phyloP scores from a whole-genome alignment of 2,888 invertebrate species.

The Aporophyla nigra region DNA sequence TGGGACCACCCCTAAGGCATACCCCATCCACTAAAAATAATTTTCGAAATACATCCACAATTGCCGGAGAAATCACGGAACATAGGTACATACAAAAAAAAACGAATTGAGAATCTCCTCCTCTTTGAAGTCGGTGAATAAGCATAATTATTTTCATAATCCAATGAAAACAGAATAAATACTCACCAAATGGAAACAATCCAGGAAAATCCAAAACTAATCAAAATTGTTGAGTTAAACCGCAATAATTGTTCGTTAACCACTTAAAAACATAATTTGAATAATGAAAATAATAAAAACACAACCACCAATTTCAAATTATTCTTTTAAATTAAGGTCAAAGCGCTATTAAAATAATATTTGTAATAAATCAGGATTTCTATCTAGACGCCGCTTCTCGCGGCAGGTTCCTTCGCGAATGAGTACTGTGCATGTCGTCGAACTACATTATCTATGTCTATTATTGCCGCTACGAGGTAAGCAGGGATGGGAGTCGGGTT shows the following conservation, averaged over 20 bases:
- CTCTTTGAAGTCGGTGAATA: no score
- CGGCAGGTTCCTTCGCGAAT: slow-evolving; percentile 27
- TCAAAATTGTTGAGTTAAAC: not conserved
- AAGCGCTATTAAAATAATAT: not conserved
- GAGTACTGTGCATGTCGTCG: not conserved
- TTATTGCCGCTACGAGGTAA: slow-evolving; percentile 5
- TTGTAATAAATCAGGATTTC: not conserved
- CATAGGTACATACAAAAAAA: no score
- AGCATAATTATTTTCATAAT: no score
- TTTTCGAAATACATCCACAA: no score
- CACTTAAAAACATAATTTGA: not conserved
- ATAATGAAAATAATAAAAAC: not conserved
- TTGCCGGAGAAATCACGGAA: no score
- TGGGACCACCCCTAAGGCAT: no score
- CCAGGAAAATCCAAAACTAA: slow-evolving; percentile 14
- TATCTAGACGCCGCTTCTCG: slow-evolving; percentile 16
- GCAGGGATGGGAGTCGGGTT: not conserved
- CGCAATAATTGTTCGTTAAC: not conserved
- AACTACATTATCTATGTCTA: not conserved
- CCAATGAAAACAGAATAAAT: not conserved
- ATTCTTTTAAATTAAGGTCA: not conserved
- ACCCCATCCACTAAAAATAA: no score
- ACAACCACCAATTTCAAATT: slow-evolving; percentile 1
- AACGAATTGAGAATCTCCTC: no score
- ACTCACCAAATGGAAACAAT: slow-evolving; percentile 37